Conservation (phyloP, 2,888 invertebrate genomes). For the Eubasilissa splendida region DNA sequence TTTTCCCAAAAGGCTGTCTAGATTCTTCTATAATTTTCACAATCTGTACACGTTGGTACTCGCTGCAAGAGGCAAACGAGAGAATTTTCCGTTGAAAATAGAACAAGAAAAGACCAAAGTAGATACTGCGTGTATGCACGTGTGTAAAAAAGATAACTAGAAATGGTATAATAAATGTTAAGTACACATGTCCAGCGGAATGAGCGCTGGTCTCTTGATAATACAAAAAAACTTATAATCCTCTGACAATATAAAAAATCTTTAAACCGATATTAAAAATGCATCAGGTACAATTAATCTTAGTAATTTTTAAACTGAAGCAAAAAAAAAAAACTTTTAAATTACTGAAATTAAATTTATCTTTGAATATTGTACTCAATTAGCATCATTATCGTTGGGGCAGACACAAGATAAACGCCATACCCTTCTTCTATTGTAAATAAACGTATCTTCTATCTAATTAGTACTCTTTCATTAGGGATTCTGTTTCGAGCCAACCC, state of each 20-base stretch:
- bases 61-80: slow-evolving; percentile 26
- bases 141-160: slow-evolving; percentile 4
- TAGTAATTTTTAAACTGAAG: too few relatives aligned
- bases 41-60: slow-evolving; percentile 49
- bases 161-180: slow-evolving; percentile 33
- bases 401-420: too few relatives aligned
- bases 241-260: neutral
- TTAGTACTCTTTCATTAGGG: too few relatives aligned
- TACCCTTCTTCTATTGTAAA: too few relatives aligned
- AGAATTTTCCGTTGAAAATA: slow-evolving; percentile 21
- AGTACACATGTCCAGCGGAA: neutral
- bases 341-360: too few relatives aligned
- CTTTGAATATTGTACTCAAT: too few relatives aligned
- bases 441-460: too few relatives aligned
- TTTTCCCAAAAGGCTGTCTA: slow-evolving; percentile 54
- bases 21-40: slow-evolving; percentile 55
- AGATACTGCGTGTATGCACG: slow-evolving; percentile 22
- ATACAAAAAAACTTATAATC: neutral
- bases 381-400: too few relatives aligned
- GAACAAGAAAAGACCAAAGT: slow-evolving; percentile 3
- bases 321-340: too few relatives aligned
- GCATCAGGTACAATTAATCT: too few relatives aligned
- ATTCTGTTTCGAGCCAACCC: too few relatives aligned
- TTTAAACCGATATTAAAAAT: too few relatives aligned
- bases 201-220: neutral